phyloP scores from a whole-genome alignment of 2,797 vertebrate genomes.

The Malurus splendens region DNA sequence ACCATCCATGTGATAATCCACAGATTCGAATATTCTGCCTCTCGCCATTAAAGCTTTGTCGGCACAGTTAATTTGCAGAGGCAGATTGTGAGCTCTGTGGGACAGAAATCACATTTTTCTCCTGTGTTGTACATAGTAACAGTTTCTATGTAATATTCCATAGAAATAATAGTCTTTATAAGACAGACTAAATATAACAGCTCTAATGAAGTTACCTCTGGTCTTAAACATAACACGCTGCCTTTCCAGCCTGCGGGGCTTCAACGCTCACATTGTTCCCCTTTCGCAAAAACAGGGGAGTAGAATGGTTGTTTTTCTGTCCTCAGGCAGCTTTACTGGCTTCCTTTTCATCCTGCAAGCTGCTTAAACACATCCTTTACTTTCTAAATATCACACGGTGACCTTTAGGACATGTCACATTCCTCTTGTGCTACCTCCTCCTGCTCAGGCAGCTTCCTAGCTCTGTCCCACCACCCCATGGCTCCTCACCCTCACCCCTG shows the following conservation, averaged over 20 bases:
- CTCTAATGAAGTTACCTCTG: slow-evolving; percentile 46
- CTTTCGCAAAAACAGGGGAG: neutral
- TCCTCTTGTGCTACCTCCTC: neutral
- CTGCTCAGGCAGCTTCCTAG: neutral
- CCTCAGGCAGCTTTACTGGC: neutral
- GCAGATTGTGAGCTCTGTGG: slow-evolving; percentile 34
- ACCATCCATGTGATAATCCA: neutral
- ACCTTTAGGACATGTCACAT: neutral
- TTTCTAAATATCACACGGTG: neutral
- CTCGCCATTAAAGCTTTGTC: slow-evolving; percentile 22
- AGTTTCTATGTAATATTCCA: slow-evolving; percentile 53
- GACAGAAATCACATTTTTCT: slow-evolving; percentile 42
- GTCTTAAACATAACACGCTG: neutral
- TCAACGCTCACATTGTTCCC: neutral
- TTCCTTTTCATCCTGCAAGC: neutral
- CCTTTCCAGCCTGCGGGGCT: neutral
- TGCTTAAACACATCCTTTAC: neutral
- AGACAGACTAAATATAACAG: slow-evolving; percentile 40
- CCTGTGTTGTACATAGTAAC: slow-evolving; percentile 43
- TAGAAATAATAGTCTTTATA: slow-evolving; percentile 34
- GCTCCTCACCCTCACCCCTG: neutral
- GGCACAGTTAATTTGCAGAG: slow-evolving; percentile 32
- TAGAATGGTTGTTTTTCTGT: neutral
- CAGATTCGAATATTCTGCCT: neutral
- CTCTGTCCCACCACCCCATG: neutral